Evolutionary conservation across 1,140 invertebrate species (phyloP).

Genomic region (Venustaconcha ellipsiformis): DNA sequence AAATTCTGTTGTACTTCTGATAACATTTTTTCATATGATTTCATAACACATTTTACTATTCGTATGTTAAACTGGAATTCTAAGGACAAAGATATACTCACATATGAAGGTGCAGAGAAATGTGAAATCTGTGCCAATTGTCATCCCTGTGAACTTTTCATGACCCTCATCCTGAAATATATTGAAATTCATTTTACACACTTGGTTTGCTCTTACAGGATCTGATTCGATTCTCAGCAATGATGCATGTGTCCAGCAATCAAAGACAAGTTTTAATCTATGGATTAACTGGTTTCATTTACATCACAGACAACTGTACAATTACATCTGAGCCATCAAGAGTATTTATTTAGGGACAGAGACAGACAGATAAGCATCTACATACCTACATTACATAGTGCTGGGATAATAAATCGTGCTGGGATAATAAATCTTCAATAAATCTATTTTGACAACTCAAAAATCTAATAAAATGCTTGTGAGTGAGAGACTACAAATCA

Average conservation of each 20-base stretch:
- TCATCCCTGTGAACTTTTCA: constrained; percentile 39
- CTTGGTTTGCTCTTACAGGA: background rate
- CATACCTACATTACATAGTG: too few relatives aligned
- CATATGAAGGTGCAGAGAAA: constrained; percentile 64
- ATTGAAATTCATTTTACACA: background rate
- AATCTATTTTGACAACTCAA: too few relatives aligned
- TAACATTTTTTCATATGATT: too few relatives aligned
- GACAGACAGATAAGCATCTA: background rate
- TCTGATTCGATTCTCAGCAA: too few relatives aligned
- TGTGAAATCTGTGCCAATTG: constrained; percentile 64
- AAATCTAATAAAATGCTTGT: too few relatives aligned
- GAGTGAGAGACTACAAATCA: too few relatives aligned
- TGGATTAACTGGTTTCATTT: background rate
- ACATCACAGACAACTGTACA: background rate
- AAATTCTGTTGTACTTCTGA: too few relatives aligned
- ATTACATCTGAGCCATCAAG: background rate
- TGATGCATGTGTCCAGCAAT: background rate
- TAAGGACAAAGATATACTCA: constrained; percentile 37
- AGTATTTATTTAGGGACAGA: background rate
- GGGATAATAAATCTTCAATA: too few relatives aligned
- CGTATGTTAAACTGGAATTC: too few relatives aligned
- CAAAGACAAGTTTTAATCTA: background rate
- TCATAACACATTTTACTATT: too few relatives aligned
- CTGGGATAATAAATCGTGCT: too few relatives aligned
- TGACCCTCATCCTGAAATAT: constrained; percentile 6